These are phyloP conservation scores for Cyanocitta stelleri DNA, from an alignment of 2,113 vertebrate species.

Conservation along the genomic window DNA sequence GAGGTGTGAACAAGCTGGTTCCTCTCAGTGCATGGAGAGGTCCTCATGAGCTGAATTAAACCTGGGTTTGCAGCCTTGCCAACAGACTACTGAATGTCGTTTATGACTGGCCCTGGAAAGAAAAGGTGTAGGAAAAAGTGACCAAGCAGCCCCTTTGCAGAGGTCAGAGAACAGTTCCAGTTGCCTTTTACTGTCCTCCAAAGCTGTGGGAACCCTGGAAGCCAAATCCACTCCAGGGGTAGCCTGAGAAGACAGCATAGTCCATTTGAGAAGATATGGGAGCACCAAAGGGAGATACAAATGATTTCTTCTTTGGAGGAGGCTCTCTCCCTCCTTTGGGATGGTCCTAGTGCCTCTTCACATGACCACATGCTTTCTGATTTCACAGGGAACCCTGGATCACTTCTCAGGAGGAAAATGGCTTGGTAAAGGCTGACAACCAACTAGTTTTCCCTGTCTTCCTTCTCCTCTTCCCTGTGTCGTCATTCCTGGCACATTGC, in stretches of 20 bases:
- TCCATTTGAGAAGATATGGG: background rate
- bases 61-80: background rate
- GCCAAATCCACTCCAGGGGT: background rate
- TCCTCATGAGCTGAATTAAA: background rate
- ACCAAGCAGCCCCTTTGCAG: background rate
- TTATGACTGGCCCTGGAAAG: background rate
- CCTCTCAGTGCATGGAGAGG: background rate
- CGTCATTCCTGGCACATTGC: background rate
- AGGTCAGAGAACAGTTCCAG: background rate
- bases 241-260: background rate
- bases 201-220: background rate
- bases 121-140: background rate
- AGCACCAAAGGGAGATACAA: background rate
- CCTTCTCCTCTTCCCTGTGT: background rate
- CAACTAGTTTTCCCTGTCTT: background rate
- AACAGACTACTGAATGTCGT: background rate
- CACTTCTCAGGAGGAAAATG: background rate
- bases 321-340: background rate
- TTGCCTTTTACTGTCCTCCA: background rate
- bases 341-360: background rate
- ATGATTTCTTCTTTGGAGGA: background rate
- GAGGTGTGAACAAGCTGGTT: background rate
- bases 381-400: background rate
- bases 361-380: background rate
- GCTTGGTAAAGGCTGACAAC: background rate